Evolutionary conservation across 2,113 vertebrate species (phyloP).

Genomic region (Neodon shergylaensis): DNA sequence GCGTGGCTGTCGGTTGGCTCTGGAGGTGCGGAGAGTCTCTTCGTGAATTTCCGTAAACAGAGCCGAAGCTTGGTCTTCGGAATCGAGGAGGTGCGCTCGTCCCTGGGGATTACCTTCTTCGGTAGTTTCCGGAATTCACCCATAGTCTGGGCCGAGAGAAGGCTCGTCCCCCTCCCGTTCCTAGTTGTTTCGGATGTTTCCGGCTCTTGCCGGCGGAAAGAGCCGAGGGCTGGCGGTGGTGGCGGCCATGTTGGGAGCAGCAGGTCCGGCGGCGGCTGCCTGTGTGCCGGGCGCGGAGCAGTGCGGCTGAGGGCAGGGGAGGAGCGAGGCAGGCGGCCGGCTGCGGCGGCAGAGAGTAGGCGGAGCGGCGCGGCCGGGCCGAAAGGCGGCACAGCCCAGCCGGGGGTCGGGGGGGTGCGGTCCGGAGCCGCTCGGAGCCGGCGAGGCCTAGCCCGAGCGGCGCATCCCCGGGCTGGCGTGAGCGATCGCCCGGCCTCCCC

Average conservation of each 20-base stretch:
- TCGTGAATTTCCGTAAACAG: constrained; percentile 78
- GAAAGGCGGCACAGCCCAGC: constrained; percentile 71
- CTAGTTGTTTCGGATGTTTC: constrained; percentile 77
- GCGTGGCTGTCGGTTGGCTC: constrained; percentile 47
- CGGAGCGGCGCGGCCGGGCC: constrained; percentile 79
- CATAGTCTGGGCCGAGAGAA: constrained; percentile 66
- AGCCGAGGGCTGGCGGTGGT: constrained; percentile 84
- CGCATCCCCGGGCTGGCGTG: constrained; percentile 83
- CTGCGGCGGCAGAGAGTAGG: constrained; percentile 79
- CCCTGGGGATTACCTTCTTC: constrained; percentile 62
- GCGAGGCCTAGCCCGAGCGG: constrained; percentile 81
- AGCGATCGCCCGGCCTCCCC: constrained; percentile 77
- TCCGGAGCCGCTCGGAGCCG: constrained; percentile 79
- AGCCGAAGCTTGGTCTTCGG: constrained; percentile 60
- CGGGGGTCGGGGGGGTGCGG: constrained; percentile 76
- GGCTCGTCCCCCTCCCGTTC: constrained; percentile 66
- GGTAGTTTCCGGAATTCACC: constrained; percentile 76
- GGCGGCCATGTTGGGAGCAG: constrained; percentile 87
- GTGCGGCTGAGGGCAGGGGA: constrained; percentile 82
- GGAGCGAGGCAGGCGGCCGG: constrained; percentile 81
- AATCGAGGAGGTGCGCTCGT: constrained; percentile 30
- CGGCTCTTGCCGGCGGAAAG: constrained; percentile 82
- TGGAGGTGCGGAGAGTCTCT: not conserved
- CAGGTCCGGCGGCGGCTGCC: constrained; percentile 81
- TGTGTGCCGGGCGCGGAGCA: constrained; percentile 80